These are phyloP conservation scores for Calidris pugnax DNA, from an alignment of 2,113 vertebrate genomes.

Conservation along the genomic window DNA sequence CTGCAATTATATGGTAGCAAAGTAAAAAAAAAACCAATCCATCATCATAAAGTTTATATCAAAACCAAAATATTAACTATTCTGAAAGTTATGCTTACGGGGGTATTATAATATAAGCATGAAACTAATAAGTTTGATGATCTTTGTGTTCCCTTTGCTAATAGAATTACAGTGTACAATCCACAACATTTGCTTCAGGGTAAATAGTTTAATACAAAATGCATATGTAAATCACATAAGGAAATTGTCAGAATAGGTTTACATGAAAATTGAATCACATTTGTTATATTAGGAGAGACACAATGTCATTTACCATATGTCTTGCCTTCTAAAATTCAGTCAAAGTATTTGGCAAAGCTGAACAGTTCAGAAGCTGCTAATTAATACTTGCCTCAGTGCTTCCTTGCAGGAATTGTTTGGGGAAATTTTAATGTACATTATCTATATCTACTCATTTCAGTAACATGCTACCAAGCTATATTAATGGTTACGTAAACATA, in stretches of 20 bases:
- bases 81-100: not conserved
- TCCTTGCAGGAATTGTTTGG: not conserved
- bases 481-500: not conserved
- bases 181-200: not conserved
- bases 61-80: not conserved
- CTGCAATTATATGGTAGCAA: not conserved
- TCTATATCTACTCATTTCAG: not conserved
- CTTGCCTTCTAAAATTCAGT: conserved; percentile 11
- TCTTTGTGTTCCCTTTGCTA: not conserved
- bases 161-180: not conserved
- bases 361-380: not conserved
- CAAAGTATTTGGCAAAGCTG: not conserved
- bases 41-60: not conserved
- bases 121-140: not conserved
- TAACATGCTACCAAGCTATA: not conserved
- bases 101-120: not conserved
- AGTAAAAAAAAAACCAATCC: not conserved
- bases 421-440: not conserved
- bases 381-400: not conserved
- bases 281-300: conserved; percentile 1
- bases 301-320: conserved; percentile 18
- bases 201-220: conserved; percentile 6
- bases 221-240: conserved; percentile 14
- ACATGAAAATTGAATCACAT: not conserved
- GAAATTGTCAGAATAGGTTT: conserved; percentile 36